phyloP scores from a whole-genome alignment of 2,113 vertebrate species.

The Podarcis cretensis region DNA sequence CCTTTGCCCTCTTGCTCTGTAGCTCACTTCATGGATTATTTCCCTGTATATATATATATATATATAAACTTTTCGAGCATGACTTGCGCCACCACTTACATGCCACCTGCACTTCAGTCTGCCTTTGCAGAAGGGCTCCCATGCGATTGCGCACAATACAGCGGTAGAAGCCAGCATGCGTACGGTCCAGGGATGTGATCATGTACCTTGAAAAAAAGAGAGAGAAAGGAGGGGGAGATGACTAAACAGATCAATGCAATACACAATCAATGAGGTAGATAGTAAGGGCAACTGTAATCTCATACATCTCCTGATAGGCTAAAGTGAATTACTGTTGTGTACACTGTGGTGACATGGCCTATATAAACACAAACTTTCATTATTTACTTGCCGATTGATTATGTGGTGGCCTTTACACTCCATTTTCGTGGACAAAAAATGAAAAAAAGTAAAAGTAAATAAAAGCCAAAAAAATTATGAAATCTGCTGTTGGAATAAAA shows the following conservation, averaged over 20 bases:
- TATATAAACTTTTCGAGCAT: neutral
- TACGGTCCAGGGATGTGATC: slow-evolving; percentile 93
- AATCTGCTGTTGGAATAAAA: neutral
- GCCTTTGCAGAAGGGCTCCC: slow-evolving; percentile 93
- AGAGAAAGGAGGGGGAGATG: neutral
- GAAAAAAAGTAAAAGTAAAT: neutral
- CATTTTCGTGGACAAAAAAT: neutral
- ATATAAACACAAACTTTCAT: neutral
- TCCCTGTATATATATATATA: too few relatives aligned
- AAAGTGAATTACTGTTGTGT: neutral
- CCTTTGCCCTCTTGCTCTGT: neutral
- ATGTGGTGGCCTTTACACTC: neutral
- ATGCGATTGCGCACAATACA: slow-evolving; percentile 96
- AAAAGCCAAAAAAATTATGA: neutral
- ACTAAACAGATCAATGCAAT: neutral
- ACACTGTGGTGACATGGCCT: neutral
- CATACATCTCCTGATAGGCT: neutral
- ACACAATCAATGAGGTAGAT: neutral
- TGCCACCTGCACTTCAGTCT: slow-evolving; percentile 96
- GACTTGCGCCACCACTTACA: slow-evolving; percentile 83
- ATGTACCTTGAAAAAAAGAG: slow-evolving; percentile 83
- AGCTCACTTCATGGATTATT: neutral
- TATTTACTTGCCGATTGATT: neutral
- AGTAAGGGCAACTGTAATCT: neutral
- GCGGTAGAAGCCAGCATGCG: slow-evolving; percentile 95